Base-by-base conservation (phyloP, 2,113 vertebrate species). In the Polypterus senegalus region DNA sequence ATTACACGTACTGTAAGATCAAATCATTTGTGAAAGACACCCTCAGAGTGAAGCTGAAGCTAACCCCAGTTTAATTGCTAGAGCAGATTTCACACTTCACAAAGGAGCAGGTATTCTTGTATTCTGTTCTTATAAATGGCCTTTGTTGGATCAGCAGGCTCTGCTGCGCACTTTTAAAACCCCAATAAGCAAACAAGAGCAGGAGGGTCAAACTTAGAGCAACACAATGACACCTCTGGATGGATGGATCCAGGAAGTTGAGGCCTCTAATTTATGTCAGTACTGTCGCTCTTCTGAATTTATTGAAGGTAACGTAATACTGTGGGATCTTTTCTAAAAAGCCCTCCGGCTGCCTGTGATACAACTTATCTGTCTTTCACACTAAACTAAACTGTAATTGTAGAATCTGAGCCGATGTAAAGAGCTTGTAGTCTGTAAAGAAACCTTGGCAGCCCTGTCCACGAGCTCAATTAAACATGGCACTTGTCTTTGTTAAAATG, bases 211-310 rank as follows among this genome's bases (percentile, higher is more conserved):
- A 27, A 27, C 27, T 27, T 27, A 27, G 27, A 27, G 27, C 51
- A 57, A 66, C 59, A 65, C 68, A 67, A 58, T 67, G 73, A 75
- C 71, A 71, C 73, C 69, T 72, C 67, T 71, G 66, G 65, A 71
- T 51, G 61, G 64, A 62, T 66, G 57, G 64, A 61, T 69, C 67
- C 54, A 66, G 65, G 58, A 62, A 63, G 65, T 56, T 56, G 47
- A 61, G 70, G 62, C 69, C 76, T 61, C 71, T 77, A 75, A 74
- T 72, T 72, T 72, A 72, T 72, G 71, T 75, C 73, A 75, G 71
- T 70, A 66, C 69, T 72, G 67, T 75, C 46, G 67, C 71, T 55
- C 64, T 53, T 65, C 66, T 72, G 58, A 69, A 72, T 75, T 74
- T 77, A 77, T 74, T 71, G 73, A 72, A 43, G 57, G 76, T 74